Conservation (phyloP, 2,797 vertebrate species). For the Prionace glauca region DNA sequence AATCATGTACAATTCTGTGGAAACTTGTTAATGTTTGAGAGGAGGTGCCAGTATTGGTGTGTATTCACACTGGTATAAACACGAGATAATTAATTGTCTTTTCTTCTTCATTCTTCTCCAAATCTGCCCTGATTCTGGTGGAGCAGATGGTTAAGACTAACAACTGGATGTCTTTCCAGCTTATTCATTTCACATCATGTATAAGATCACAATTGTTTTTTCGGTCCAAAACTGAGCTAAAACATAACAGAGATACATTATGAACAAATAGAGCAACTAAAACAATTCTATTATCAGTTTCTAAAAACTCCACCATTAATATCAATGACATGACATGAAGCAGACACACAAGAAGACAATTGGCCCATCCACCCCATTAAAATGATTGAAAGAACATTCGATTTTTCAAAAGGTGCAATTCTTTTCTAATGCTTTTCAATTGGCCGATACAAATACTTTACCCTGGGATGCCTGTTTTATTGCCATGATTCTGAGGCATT, state of each 20-base stretch:
- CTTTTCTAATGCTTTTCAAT: not conserved
- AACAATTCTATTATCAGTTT: not conserved
- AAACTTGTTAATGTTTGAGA: not conserved
- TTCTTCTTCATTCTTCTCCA: not conserved
- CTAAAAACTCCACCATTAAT: too few relatives aligned
- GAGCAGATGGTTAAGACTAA: not conserved
- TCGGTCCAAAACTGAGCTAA: not conserved
- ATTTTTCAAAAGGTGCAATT: not conserved
- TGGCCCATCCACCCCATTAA: not conserved
- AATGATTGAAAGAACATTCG: not conserved
- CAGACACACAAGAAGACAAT: not conserved
- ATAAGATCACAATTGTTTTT: not conserved
- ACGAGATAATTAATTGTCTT: not conserved
- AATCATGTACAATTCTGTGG: not conserved
- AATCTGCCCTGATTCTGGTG: not conserved
- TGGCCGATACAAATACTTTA: not conserved
- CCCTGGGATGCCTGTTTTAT: not conserved
- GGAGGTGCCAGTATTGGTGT: not conserved
- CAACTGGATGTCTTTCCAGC: not conserved
- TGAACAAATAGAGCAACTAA: not conserved
- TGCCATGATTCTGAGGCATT: not conserved
- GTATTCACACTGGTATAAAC: not conserved
- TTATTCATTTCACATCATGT: not conserved
- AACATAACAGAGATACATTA: not conserved
- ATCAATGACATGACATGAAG: not conserved